These are phyloP conservation scores for Strix uralensis DNA, from an alignment of 2,113 vertebrate species.

Conservation along the genomic window DNA sequence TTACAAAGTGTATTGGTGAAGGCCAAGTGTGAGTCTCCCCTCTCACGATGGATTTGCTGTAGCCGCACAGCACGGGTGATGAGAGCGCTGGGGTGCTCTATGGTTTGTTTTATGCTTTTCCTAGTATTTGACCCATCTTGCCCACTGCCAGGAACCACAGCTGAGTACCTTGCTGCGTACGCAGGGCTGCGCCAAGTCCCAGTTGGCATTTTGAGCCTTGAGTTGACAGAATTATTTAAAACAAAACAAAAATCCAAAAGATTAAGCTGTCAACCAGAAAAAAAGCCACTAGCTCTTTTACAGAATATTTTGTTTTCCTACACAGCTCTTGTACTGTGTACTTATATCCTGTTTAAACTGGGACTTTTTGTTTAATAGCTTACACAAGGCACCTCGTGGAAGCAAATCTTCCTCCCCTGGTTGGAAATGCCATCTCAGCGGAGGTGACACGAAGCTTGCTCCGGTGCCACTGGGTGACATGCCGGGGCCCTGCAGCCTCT, in stretches of 20 bases:
- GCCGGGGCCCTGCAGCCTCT: not conserved
- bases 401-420: not conserved
- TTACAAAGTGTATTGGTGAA: not conserved
- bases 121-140: not conserved
- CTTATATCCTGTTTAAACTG: not conserved
- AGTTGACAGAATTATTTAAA: not conserved
- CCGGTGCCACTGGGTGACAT: accelerated
- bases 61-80: not conserved
- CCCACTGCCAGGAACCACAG: not conserved
- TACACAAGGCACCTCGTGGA: not conserved
- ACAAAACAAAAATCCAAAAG: not conserved
- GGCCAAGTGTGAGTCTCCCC: not conserved
- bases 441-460: not conserved
- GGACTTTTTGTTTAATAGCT: not conserved
- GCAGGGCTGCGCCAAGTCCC: not conserved
- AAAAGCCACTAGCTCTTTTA: not conserved
- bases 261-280: not conserved
- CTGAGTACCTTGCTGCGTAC: not conserved
- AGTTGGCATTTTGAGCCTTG: not conserved
- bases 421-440: accelerated
- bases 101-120: not conserved
- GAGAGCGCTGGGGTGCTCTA: not conserved
- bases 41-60: not conserved
- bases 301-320: not conserved
- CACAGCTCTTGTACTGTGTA: not conserved